Evolutionary conservation across 2,888 invertebrate genomes (phyloP), one percentile per base, ranked within the genome.

Genomic region (Urechis unicinctus): DNA sequence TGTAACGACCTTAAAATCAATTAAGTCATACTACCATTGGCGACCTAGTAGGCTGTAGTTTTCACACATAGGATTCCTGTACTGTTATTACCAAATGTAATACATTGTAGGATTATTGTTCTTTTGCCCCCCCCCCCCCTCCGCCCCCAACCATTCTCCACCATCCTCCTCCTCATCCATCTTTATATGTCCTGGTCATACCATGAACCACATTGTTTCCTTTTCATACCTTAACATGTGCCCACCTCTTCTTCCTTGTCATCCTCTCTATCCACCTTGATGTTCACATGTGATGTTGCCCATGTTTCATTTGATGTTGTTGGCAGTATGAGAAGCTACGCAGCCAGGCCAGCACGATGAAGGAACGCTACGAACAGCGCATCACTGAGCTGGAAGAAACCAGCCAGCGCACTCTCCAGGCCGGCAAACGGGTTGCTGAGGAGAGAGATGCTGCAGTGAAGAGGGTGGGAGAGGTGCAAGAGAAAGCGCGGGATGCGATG

Each of bases 261-360:
- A 41, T 50, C 36, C 22, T 50, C 36, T 24, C 36, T 2, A 50
- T 41, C 22, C n/a, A n/a, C n/a, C n/a, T n/a, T n/a, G n/a, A n/a
- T n/a, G n/a, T n/a, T n/a, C n/a, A n/a, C n/a, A n/a, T n/a, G n/a
- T n/a, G n/a, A n/a, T n/a, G n/a, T n/a, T n/a, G n/a, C n/a, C n/a
- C n/a, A n/a, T n/a, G n/a, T n/a, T n/a, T n/a, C n/a, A n/a, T n/a
- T n/a, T n/a, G n/a, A n/a, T n/a, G n/a, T n/a, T n/a, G n/a, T n/a
- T n/a, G n/a, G n/a, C 63, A 75, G 73, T 73, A 74, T 65, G 73
- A 73, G 9, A 68, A 66, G 45, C 55, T 74, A 29, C 61, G 72
- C 25, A 57, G 52, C n/a, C 73, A 73, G 56, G 74, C 72, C 1
- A 59, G 64, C 0, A 53, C 63, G 4, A 71, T 74, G 74, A 74